A percentile compares a stretch with the other conserved stretches of the same genome.
Evolutionary conservation across 2,888 invertebrate species (phyloP).

Genomic region (Agrypnus murinus): DNA sequence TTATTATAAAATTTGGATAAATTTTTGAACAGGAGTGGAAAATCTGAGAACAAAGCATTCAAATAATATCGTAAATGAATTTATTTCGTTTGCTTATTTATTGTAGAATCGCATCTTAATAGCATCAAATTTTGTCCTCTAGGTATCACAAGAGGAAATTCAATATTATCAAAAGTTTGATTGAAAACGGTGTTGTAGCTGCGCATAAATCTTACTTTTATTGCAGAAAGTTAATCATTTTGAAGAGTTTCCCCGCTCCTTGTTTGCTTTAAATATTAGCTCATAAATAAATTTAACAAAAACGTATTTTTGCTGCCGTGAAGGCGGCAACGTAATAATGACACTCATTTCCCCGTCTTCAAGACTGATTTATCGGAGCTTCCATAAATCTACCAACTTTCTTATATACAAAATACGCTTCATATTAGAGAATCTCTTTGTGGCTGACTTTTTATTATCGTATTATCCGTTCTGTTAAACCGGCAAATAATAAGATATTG

Average conservation of each 20-base stretch:
- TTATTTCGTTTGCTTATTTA: too few relatives aligned
- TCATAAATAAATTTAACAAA: conserved; percentile 69
- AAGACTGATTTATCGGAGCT: conserved; percentile 66
- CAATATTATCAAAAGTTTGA: conserved; percentile 42
- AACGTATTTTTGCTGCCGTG: conserved; percentile 65
- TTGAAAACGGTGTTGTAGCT: conserved; percentile 37
- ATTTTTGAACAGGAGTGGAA: too few relatives aligned
- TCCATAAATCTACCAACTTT: conserved; percentile 65
- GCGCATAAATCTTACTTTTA: conserved; percentile 56
- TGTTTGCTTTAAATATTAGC: conserved; percentile 68
- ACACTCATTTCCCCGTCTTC: conserved; percentile 67
- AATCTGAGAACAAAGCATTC: too few relatives aligned
- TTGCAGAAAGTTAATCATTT: conserved; percentile 62
- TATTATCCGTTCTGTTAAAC: too few relatives aligned
- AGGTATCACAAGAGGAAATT: not conserved
- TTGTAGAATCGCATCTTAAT: too few relatives aligned
- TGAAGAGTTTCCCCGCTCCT: conserved; percentile 54
- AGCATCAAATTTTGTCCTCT: too few relatives aligned
- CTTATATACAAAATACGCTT: conserved; percentile 58
- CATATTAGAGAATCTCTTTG: conserved; percentile 32
- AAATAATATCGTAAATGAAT: too few relatives aligned
- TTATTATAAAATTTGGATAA: too few relatives aligned
- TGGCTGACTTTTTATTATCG: conserved; percentile 17
- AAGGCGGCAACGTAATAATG: conserved; percentile 68
- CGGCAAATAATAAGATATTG: too few relatives aligned